A percentile compares a stretch with the other conserved stretches of the same genome.
Conservation (phyloP, 1,140 invertebrate species). For the Drosophila miranda region DNA sequence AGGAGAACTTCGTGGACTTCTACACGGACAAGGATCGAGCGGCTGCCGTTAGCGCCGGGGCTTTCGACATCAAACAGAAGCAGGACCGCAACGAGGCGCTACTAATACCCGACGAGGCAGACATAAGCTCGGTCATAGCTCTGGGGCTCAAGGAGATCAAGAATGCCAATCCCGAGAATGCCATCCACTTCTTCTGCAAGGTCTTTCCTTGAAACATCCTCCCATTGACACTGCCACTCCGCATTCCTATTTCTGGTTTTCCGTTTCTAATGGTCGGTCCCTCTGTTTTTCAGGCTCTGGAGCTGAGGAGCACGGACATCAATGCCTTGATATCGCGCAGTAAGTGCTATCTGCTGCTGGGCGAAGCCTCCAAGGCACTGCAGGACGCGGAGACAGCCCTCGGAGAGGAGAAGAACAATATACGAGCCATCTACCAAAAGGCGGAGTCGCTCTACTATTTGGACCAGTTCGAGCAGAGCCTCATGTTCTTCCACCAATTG, state of each 20-base stretch:
- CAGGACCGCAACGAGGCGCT: no score
- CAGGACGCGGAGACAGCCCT: constrained; percentile 93
- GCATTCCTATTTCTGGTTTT: background rate
- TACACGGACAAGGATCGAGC: no score
- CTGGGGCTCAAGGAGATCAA: constrained; percentile 89
- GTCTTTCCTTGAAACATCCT: constrained; percentile 79
- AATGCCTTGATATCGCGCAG: constrained; percentile 93
- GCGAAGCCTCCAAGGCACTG: constrained; percentile 91
- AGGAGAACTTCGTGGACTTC: no score
- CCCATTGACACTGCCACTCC: no score
- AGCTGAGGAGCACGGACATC: constrained; percentile 92
- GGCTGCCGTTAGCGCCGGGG: no score
- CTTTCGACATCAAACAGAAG: no score
- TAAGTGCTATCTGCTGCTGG: constrained; percentile 94
- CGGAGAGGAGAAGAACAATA: constrained; percentile 88
- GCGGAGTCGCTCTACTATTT: constrained; percentile 95
- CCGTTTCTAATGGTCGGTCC: background rate
- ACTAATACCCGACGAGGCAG: constrained; percentile 91
- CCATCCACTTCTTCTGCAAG: constrained; percentile 91
- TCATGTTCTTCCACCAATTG: constrained; percentile 92
- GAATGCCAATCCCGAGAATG: constrained; percentile 87
- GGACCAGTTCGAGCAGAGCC: constrained; percentile 95
- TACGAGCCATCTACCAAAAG: constrained; percentile 94
- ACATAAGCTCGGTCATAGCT: constrained; percentile 88
- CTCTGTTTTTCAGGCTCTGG: constrained; percentile 88